Percentiles rank a stretch among this genome's conserved stretches.
phyloP scores from a whole-genome alignment of 1,140 invertebrate species.

The Caligus rogercresseyi region DNA sequence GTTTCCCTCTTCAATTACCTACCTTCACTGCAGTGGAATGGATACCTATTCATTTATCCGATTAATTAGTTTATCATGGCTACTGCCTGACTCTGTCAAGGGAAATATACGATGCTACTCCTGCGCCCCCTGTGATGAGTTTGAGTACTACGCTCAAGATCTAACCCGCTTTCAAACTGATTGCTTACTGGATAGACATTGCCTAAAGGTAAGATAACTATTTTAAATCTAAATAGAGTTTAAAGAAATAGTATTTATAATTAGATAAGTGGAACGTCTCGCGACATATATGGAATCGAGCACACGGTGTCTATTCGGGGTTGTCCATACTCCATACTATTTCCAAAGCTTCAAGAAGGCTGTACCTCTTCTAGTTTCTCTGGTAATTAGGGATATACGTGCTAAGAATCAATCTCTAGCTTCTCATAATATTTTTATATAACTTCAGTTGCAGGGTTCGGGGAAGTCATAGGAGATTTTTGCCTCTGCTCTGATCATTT shows the following conservation, averaged over 20 bases:
- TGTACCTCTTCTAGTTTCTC: constrained; percentile 1
- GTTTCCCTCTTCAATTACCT: no score
- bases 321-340: not conserved
- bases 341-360: constrained; percentile 7
- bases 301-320: constrained; percentile 1
- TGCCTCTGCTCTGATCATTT: constrained; percentile 15
- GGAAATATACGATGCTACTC: constrained; percentile 14
- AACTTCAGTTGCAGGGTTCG: not conserved
- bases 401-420: no score
- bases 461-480: not conserved
- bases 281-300: constrained; percentile 4
- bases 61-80: not conserved
- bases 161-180: constrained; percentile 5
- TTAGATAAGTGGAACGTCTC: constrained; percentile 4
- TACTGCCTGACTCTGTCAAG: not conserved
- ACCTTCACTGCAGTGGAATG: no score
- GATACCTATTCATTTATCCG: no score
- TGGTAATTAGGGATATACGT: no score
- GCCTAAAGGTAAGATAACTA: not conserved
- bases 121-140: constrained; percentile 12
- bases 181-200: constrained; percentile 8
- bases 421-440: no score
- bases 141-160: constrained; percentile 9
- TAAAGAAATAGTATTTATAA: not conserved
- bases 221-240: not conserved